Evolutionary conservation across 2,113 vertebrate genomes (phyloP).

Genomic region (Nesospiza acunhae): DNA sequence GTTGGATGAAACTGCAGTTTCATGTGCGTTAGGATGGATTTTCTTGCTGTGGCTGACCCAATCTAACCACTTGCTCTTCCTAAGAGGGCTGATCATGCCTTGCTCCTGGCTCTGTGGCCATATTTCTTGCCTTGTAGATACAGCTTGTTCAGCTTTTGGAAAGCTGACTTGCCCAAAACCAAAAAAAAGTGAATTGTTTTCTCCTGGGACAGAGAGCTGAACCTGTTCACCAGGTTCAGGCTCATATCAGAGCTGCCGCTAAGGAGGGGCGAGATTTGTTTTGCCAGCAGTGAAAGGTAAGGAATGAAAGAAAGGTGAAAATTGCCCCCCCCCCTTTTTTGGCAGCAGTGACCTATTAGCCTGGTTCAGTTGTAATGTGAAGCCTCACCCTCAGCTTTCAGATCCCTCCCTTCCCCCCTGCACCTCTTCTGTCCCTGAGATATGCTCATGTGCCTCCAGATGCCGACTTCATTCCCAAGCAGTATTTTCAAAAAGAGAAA

Average conservation of each 20-base stretch:
- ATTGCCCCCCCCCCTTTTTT: not conserved
- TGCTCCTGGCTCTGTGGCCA: not conserved
- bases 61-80: not conserved
- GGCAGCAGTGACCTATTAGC: constrained; percentile 49
- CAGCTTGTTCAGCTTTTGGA: not conserved
- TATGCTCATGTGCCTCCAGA: not conserved
- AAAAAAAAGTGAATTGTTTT: not conserved
- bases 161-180: not conserved
- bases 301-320: constrained; percentile 56
- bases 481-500: not conserved
- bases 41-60: not conserved
- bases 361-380: constrained; percentile 53
- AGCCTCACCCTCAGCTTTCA: constrained; percentile 4
- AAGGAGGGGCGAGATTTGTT: not conserved
- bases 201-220: not conserved
- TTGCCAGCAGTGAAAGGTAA: constrained; percentile 37
- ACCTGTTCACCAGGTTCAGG: constrained; percentile 42
- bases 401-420: constrained; percentile 2
- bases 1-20: not conserved
- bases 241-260: not conserved
- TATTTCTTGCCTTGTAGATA: not conserved
- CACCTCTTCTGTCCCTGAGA: not conserved
- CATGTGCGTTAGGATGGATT: not conserved
- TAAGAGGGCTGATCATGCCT: not conserved
- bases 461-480: not conserved